Base-by-base conservation (phyloP, 1,140 invertebrate genomes). In the Metopolophium dirhodum region DNA sequence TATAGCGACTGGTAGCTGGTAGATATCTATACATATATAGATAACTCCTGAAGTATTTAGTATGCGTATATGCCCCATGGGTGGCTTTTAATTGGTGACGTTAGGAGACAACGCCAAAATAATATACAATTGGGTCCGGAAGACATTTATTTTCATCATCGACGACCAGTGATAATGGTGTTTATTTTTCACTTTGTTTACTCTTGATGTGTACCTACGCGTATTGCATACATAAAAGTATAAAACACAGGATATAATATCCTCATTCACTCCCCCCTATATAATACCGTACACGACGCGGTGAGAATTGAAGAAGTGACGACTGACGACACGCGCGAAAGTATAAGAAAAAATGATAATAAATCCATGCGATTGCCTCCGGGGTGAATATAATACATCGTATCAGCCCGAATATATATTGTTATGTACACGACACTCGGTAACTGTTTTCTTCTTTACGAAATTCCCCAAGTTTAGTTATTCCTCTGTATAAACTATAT, bases 171-270 rank as follows among this genome's bases (percentile, higher is more conserved):
- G 82, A 83, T 83, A 83, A 83, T 83, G 41, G 7, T 77, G n/a
- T 77, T 77, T 77, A 41, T 83, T 83, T 83, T 83, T 83, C 82
- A 41, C 37, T 83, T 83, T 83, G 82, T 83, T 83, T 37, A 83
- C 8, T 83, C 82, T 18, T 82, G 20, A 35, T 11, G 14, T 82
- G 82, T 20, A 83, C 37, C 37, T 37, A 2, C 82, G 77, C 61
- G 37, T n/a, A 41, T 83, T 23, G 18, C n/a, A 83, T 83, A 83
- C 41, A 41, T 41, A 41, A 41, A 83, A 41, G 41, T 4, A 37
- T 83, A 37, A 37, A 35, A 83, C 35, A 2, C 82, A 23, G 82
- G 20, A 83, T 41, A 77, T 35, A 77, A 77, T 77, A 77, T 77
- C 61, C 35, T 83, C 18, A 37, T 83, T 41, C 82, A 83, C 82